Conservation (phyloP, 2,888 invertebrate species). For the Melanostoma scalare region DNA sequence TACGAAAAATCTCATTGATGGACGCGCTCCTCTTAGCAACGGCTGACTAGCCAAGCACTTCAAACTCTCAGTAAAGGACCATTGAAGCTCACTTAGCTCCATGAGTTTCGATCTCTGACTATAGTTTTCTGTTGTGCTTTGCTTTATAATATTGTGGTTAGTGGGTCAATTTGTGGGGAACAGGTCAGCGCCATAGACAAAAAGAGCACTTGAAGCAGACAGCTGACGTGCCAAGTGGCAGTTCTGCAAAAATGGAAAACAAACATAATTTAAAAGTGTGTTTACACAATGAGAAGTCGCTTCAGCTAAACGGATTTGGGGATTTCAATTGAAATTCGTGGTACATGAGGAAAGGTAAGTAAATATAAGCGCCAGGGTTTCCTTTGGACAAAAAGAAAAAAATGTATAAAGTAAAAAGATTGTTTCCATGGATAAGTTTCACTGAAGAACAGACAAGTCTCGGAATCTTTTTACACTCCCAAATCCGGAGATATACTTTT, state of each 20-base stretch:
- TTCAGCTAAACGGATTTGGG: slow-evolving; percentile 57
- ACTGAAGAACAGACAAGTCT: too few species aligned
- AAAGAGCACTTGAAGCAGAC: slow-evolving; percentile 53
- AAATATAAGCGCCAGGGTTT: slow-evolving; percentile 46
- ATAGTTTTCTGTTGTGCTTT: slow-evolving; percentile 31
- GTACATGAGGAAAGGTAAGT: neutral
- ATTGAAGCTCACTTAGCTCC: slow-evolving; percentile 55
- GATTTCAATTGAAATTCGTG: slow-evolving; percentile 34
- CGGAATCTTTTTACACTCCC: too few species aligned
- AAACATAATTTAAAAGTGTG: slow-evolving; percentile 45
- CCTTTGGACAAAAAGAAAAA: neutral
- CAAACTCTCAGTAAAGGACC: slow-evolving; percentile 44
- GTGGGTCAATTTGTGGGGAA: slow-evolving; percentile 62
- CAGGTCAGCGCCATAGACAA: slow-evolving; percentile 59
- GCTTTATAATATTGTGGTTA: slow-evolving; percentile 56
- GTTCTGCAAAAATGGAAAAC: slow-evolving; percentile 61
- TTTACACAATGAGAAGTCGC: slow-evolving; percentile 51
- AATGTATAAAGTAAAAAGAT: too few species aligned
- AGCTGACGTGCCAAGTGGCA: slow-evolving; percentile 60
- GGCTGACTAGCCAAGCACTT: slow-evolving; percentile 58
- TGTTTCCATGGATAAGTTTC: too few species aligned
- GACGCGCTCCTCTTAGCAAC: slow-evolving; percentile 39
- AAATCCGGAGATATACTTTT: too few species aligned
- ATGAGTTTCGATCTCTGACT: slow-evolving; percentile 41
- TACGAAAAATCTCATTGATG: slow-evolving; percentile 60